Evolutionary conservation across 2,888 invertebrate species (phyloP), one percentile per base, ranked within the genome.

Genomic region (Pseudoips prasinana): DNA sequence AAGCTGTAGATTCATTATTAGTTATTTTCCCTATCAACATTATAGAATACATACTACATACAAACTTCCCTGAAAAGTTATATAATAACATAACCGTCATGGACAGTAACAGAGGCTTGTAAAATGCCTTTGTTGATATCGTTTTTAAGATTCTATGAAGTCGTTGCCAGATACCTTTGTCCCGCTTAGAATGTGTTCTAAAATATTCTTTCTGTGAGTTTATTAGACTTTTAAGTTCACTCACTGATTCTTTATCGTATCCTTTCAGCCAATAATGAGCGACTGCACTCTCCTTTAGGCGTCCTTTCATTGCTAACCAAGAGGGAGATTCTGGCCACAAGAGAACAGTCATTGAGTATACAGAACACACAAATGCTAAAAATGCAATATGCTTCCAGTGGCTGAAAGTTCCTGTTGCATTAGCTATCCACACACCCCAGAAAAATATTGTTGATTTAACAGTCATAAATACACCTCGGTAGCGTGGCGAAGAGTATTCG

Each of bases 271-370:
- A 68, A 22, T 55, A 56, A 28, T 68, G 72, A 0, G 71, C 54
- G 6, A 36, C 37, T 1, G 60, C 64, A 33, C 75, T 68, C 36
- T 72, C 71, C 0, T 70, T 64, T 10, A 64, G 73, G 19, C 64
- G 58, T 8, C 70, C 68, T 31, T 64, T 69, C 43, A 70, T 64
- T 5, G 73, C 75, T 4, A 76, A 48, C 75, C 76, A 77, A 19
- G 66, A 63, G 0, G 73, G 76, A 1, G 73, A 73, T 35, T 73
- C 73, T 0, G 73, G 72, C 71, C 69, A 62, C 14, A 51, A 51
- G n/a, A 63, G 29, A 10, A 65, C 53, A 7, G 65, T 62, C 7
- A 68, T 29, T 7, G 66, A 57, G 26, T 52, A 67, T 7, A 33
- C 23, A 22, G 58, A 58, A 19, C 52, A 62, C 1, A 35, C 20